phyloP scores from a whole-genome alignment of 2,797 vertebrate genomes.

The Oreortyx pictus region DNA sequence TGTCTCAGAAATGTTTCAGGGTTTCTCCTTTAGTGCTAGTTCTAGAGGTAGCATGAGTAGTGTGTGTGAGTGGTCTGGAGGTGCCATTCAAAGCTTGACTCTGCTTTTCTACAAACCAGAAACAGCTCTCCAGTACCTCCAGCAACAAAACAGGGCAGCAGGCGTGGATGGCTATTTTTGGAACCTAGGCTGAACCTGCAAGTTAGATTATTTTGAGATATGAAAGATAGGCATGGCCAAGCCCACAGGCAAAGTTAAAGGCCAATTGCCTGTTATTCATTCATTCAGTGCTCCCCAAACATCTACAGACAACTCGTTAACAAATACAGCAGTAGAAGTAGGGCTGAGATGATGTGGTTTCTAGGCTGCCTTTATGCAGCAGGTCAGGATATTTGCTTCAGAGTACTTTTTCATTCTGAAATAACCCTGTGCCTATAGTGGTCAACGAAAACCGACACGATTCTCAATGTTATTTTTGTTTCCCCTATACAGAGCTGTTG shows the following conservation, averaged over 20 bases:
- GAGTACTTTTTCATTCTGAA: background rate
- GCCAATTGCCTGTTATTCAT: accelerated
- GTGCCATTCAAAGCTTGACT: background rate
- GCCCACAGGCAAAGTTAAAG: background rate
- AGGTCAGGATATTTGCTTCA: background rate
- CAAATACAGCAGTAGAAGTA: background rate
- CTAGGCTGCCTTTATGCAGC: background rate
- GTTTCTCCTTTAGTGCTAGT: background rate
- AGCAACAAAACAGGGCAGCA: background rate
- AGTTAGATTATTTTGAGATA: background rate
- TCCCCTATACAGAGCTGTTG: background rate
- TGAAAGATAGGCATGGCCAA: background rate
- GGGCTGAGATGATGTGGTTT: background rate
- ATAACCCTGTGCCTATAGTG: background rate
- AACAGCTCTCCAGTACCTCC: background rate
- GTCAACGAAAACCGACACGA: background rate
- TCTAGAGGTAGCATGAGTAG: background rate
- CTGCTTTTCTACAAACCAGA: background rate
- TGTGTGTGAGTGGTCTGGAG: background rate
- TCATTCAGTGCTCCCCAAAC: background rate
- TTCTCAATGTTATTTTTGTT: background rate
- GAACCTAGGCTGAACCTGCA: background rate
- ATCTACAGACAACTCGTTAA: background rate
- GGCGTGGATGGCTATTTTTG: background rate
- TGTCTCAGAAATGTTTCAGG: background rate